Conservation (phyloP, 2,888 invertebrate species). For the Mesorhabditis spiculigera region DNA sequence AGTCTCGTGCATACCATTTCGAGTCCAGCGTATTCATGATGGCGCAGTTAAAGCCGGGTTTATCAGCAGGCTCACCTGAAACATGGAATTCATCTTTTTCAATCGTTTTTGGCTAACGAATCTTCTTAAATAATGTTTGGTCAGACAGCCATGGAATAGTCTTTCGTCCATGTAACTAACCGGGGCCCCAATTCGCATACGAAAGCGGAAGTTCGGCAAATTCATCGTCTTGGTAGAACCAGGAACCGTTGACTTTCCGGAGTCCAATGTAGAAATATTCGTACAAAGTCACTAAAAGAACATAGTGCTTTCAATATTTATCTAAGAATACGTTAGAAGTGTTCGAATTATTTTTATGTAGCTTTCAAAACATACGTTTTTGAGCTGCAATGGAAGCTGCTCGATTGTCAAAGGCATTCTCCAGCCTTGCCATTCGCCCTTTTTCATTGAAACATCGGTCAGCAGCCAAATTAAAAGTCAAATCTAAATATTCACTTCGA, state of each 20-base stretch:
- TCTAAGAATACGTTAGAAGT: too few species aligned
- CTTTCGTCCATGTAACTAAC: background rate
- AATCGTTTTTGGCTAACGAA: too few species aligned
- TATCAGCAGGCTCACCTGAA: too few species aligned
- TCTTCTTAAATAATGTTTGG: too few species aligned
- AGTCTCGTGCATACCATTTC: background rate
- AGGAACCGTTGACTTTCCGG: background rate
- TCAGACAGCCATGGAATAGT: too few species aligned
- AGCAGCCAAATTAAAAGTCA: background rate
- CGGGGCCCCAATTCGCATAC: background rate
- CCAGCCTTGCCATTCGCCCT: background rate
- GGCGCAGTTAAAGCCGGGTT: background rate
- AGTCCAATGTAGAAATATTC: constrained; percentile 2
- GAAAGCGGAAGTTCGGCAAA: background rate
- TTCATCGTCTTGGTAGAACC: background rate
- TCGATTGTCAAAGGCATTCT: constrained; percentile 3
- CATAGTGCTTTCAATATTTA: too few species aligned
- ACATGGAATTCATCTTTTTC: too few species aligned
- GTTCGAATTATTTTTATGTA: too few species aligned
- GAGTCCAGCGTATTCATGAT: background rate
- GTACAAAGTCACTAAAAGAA: background rate
- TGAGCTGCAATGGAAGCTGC: background rate
- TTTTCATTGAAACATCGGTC: background rate
- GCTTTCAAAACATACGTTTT: background rate
- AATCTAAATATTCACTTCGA: background rate